phyloP scores from a whole-genome alignment of 1,140 invertebrate species.

The Zeugodacus cucurbitae region DNA sequence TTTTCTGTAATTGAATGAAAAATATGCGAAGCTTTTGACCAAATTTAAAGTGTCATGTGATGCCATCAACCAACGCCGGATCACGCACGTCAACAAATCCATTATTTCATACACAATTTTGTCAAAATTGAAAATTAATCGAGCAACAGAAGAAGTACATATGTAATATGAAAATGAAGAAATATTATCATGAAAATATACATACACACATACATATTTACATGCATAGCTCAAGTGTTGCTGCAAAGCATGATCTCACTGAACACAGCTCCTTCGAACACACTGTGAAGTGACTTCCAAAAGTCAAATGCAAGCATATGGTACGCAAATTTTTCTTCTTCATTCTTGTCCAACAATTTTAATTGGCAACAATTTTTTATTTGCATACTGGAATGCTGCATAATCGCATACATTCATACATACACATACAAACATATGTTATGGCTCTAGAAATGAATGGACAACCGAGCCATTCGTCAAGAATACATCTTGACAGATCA shows the following conservation, averaged over 20 bases:
- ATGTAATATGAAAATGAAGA: too few relatives aligned
- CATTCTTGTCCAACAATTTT: too few relatives aligned
- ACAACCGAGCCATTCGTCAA: neutral
- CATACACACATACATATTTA: neutral
- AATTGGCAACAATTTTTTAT: neutral
- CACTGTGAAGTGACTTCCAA: too few relatives aligned
- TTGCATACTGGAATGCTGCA: neutral
- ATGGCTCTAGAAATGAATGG: neutral
- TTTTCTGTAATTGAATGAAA: too few relatives aligned
- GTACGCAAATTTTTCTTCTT: too few relatives aligned
- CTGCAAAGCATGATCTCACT: too few relatives aligned
- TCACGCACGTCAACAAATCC: neutral
- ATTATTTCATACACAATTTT: neutral
- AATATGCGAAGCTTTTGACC: neutral
- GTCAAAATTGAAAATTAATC: neutral
- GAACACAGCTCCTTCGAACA: too few relatives aligned
- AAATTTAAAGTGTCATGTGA: neutral
- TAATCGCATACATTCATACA: neutral
- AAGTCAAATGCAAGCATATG: too few relatives aligned
- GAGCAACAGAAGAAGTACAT: too few relatives aligned
- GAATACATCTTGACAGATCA: conserved; percentile 11
- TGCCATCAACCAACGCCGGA: neutral
- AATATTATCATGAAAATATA: neutral
- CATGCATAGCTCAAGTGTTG: neutral
- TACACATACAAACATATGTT: too few relatives aligned